phyloP scores from a whole-genome alignment of 2,113 vertebrate genomes.

The Lathamus discolor region DNA sequence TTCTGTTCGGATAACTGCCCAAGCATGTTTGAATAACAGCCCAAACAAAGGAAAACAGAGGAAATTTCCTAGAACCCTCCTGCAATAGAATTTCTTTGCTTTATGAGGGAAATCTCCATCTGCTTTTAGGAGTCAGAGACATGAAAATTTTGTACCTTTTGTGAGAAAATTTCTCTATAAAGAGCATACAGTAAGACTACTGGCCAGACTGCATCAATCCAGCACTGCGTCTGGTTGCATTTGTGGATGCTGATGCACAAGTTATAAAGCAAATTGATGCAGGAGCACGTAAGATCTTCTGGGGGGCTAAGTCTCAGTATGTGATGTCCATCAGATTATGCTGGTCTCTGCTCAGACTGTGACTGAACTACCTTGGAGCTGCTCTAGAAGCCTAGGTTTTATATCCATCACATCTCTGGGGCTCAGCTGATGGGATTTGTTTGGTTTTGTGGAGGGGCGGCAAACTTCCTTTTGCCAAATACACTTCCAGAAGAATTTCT shows the following conservation, averaged over 20 bases:
- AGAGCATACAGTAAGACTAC: background rate
- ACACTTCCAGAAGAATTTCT: background rate
- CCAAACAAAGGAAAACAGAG: background rate
- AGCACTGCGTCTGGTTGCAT: background rate
- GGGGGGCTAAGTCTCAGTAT: background rate
- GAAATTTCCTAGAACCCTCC: slow-evolving; percentile 2
- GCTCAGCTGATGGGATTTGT: background rate
- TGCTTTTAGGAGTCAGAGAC: background rate
- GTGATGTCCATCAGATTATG: fast-evolving
- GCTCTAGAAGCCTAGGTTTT: background rate
- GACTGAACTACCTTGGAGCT: background rate
- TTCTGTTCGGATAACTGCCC: background rate
- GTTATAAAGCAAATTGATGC: background rate
- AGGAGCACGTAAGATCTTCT: background rate
- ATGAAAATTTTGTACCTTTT: background rate
- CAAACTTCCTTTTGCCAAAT: background rate
- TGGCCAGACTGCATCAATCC: background rate
- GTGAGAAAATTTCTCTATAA: background rate
- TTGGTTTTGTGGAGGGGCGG: background rate
- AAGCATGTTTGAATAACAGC: background rate
- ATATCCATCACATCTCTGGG: background rate
- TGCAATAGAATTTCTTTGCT: background rate
- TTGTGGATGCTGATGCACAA: background rate
- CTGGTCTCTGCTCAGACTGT: background rate
- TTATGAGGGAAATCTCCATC: background rate